Conservation (phyloP, 2,797 vertebrate genomes). For the Botia kubotai region DNA sequence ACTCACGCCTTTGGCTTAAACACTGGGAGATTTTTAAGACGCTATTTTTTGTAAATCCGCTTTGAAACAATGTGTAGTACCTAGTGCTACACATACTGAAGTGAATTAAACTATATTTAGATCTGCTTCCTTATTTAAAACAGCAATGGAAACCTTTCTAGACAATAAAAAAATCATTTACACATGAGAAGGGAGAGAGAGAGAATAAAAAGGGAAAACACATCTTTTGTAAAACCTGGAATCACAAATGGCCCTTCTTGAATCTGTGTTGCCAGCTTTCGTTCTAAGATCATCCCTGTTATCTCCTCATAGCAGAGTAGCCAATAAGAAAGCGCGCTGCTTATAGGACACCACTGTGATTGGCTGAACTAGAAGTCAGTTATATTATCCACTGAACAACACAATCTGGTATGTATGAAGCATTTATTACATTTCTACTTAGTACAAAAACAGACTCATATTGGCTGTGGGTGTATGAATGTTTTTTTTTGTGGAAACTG, state of each 20-base stretch:
- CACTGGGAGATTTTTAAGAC: no score
- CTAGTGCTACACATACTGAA: no score
- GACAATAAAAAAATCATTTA: constrained; percentile 39
- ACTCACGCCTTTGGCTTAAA: no score
- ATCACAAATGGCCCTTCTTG: constrained; percentile 53
- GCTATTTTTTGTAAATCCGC: no score
- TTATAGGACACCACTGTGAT: constrained; percentile 42
- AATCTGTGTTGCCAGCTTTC: constrained; percentile 59
- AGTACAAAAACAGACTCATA: neutral
- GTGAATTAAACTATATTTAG: neutral
- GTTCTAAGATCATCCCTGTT: constrained; percentile 53
- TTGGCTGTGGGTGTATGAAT: constrained; percentile 24
- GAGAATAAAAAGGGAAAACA: neutral
- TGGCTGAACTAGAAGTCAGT: constrained; percentile 35
- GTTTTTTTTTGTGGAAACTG: constrained; percentile 37
- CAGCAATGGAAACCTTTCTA: constrained; percentile 19
- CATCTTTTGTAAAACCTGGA: constrained; percentile 19
- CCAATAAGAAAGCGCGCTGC: constrained; percentile 59
- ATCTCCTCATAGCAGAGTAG: constrained; percentile 56
- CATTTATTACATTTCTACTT: neutral
- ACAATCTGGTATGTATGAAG: constrained; percentile 16
- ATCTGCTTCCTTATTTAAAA: constrained; percentile 31
- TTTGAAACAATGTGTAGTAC: no score
- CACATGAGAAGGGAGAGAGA: constrained; percentile 19
- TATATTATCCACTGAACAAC: constrained; percentile 21